These are phyloP conservation scores for Dorcus parallelipipedus DNA, from an alignment of 2,888 invertebrate species.

Conservation along the genomic window DNA sequence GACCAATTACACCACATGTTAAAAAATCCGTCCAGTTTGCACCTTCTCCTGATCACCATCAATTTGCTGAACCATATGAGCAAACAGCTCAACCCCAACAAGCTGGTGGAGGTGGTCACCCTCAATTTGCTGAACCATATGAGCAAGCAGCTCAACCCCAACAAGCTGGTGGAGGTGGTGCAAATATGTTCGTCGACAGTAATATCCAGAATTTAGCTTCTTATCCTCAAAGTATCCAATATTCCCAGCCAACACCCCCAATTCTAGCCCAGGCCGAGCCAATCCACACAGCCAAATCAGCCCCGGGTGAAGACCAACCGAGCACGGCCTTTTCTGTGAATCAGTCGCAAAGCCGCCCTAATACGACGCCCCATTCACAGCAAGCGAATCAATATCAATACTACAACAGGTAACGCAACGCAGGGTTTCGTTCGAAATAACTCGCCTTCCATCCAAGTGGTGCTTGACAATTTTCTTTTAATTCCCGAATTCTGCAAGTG, in stretches of 20 bases:
- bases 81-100: background rate
- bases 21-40: background rate
- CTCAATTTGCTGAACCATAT: too few species aligned
- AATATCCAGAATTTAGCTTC: too few species aligned
- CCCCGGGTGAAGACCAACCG: background rate
- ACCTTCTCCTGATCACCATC: background rate
- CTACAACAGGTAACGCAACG: conserved; percentile 17
- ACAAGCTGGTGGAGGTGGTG: background rate
- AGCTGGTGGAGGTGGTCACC: too few species aligned
- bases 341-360: background rate
- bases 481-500: too few species aligned
- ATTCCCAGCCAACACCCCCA: background rate
- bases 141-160: background rate
- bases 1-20: background rate
- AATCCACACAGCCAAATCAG: background rate
- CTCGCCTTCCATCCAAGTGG: too few species aligned
- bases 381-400: conserved; percentile 6
- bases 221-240: background rate
- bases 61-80: background rate
- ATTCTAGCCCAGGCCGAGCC: background rate
- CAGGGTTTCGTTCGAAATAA: too few species aligned
- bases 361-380: background rate
- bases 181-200: too few species aligned
- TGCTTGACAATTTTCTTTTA: too few species aligned
- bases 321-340: background rate